These are phyloP conservation scores for Heteronetta atricapilla DNA, from an alignment of 2,113 vertebrate species.

Conservation along the genomic window DNA sequence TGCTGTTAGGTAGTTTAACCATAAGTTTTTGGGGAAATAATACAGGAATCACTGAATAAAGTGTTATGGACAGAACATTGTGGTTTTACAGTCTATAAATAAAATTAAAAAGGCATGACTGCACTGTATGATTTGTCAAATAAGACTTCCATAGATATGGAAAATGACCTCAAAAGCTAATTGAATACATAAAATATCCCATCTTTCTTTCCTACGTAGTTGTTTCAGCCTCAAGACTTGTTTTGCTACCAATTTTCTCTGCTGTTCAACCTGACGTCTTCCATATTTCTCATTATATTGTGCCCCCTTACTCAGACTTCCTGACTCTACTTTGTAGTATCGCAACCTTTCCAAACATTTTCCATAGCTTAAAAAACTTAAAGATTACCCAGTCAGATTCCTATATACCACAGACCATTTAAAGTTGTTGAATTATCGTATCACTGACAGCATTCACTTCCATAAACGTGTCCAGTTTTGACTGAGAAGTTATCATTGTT, in stretches of 20 bases:
- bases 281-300: neutral
- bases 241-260: neutral
- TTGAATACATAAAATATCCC: neutral
- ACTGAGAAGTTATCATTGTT: neutral
- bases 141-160: neutral
- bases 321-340: rapidly evolving
- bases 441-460: neutral
- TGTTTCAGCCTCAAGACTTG: neutral
- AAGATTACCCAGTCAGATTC: neutral
- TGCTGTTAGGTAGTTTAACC: neutral
- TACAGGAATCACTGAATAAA: neutral
- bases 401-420: neutral
- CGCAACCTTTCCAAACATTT: neutral
- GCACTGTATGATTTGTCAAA: neutral
- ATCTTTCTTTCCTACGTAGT: neutral
- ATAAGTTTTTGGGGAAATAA: neutral
- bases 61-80: neutral
- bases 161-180: conserved; percentile 22
- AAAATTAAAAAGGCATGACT: neutral
- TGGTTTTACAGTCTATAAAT: neutral
- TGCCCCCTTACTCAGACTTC: neutral
- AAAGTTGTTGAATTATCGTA: neutral
- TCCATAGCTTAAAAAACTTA: neutral
- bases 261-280: rapidly evolving
- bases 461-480: neutral